phyloP scores from a whole-genome alignment of 1,140 invertebrate genomes.

The Idris sp. region DNA sequence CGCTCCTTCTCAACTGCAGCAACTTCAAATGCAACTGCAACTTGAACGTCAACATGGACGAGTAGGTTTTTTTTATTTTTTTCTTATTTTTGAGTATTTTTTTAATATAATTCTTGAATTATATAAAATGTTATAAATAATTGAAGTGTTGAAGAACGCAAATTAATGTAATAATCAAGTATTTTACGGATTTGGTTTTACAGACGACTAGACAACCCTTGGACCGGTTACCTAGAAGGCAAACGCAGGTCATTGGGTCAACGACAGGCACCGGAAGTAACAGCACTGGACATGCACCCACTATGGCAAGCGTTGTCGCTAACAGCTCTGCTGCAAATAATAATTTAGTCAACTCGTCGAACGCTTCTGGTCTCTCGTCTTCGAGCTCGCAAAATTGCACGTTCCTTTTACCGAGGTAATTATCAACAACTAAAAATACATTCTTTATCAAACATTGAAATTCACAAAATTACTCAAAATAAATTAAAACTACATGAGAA shows the following conservation, averaged over 20 bases:
- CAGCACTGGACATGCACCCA: conserved; percentile 74
- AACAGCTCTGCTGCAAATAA: conserved; percentile 74
- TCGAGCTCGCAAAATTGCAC: conserved; percentile 78
- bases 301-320: conserved; percentile 71
- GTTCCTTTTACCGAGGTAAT: conserved; percentile 82
- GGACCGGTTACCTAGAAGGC: conserved; percentile 90
- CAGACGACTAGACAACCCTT: conserved; percentile 90
- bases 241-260: conserved; percentile 79
- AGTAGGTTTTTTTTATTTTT: conserved; percentile 75
- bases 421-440: no score
- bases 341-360: conserved; percentile 74
- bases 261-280: conserved; percentile 72
- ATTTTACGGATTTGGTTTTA: conserved; percentile 21
- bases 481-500: no score
- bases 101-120: no score
- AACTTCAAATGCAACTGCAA: conserved; percentile 93
- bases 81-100: no score
- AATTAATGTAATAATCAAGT: not conserved
- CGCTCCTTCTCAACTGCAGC: conserved; percentile 89
- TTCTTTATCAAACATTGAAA: no score
- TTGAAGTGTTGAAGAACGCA: no score
- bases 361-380: conserved; percentile 72
- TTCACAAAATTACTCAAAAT: no score
- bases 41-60: conserved; percentile 90
- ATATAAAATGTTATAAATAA: no score